Evolutionary conservation across 2,113 vertebrate species (phyloP), one percentile per base, ranked within the genome.

Genomic region (Mustela lutreola): DNA sequence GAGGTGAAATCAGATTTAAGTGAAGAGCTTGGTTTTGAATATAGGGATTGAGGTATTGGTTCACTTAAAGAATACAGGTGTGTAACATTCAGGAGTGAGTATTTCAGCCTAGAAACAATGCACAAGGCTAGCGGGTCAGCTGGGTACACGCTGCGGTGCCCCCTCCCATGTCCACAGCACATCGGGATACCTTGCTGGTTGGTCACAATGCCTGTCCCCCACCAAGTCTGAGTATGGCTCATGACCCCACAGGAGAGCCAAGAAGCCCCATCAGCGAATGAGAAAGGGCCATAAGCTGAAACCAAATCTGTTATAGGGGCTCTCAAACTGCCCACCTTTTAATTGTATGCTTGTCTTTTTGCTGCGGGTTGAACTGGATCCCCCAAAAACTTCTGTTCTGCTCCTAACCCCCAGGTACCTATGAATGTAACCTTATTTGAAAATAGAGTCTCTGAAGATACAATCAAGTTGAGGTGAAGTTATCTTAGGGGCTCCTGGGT

Each of bases 21-120:
- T 63, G 22, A 53, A 36, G 84, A 48, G 15, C 26, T 11, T 5
- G 14, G n/a, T 28, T 15, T 26, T 24, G 70, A 24, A n/a, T 5
- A 10, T 24, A 45, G n/a, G 15, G 15, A 33, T 12, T n/a, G 50
- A 19, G 1, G 45, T n/a, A 15, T 48, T n/a, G 50, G 45, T 53
- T 75, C 56, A 24, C 2, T 1, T 21, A 21, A 6, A 1, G 42
- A 33, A 65, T 11, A 4, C 60, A 15, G 71, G 11, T 39, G 4
- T 2, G 1, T 6, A 22, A n/a, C 10, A 9, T 2, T 7, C 11
- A 4, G 11, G 11, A 45, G 16, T 0, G 2, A 33, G 11, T n/a
- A 33, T 60, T 36, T n/a, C 9, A 21, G 28, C 28, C 36, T 56
- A 82, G 96, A 42, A 76, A 18, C 58, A 2, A 18, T 8, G 58